Evolutionary conservation across 1,140 invertebrate species (phyloP).

Genomic region (Coelopa frigida): DNA sequence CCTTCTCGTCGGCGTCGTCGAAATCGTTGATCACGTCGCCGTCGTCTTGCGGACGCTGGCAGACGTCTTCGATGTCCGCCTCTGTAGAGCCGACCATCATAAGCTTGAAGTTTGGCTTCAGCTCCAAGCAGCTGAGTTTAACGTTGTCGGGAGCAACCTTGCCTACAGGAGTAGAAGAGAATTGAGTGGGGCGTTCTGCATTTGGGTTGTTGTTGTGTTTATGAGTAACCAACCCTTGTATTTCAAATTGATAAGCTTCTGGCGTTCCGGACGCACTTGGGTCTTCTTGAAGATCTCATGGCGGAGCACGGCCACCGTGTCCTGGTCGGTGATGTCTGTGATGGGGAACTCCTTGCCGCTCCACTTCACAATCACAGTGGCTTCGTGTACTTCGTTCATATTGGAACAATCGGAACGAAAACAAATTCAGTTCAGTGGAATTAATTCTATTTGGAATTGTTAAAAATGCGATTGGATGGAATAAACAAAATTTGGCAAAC

Average conservation of each 20-base stretch:
- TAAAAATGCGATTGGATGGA: too few species aligned
- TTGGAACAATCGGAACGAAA: too few species aligned
- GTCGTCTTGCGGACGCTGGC: constrained; percentile 67
- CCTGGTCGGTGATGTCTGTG: constrained; percentile 55
- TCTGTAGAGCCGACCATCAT: constrained; percentile 97
- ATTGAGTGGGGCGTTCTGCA: not conserved
- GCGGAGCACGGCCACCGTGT: constrained; percentile 74
- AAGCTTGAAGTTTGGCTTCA: constrained; percentile 85
- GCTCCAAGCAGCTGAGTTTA: constrained; percentile 58
- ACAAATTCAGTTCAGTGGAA: too few species aligned
- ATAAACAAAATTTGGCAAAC: too few species aligned
- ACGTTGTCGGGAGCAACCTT: constrained; percentile 73
- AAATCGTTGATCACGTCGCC: constrained; percentile 83
- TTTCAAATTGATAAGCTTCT: constrained; percentile 90
- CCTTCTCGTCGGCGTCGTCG: constrained; percentile 80
- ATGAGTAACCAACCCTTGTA: constrained; percentile 63
- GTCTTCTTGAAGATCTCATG: constrained; percentile 42
- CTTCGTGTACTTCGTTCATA: constrained; percentile 21
- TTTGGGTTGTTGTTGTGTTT: constrained; percentile 19
- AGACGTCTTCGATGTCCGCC: constrained; percentile 77
- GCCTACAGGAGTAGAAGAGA: constrained; percentile 51
- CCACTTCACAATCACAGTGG: constrained; percentile 78
- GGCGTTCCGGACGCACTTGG: constrained; percentile 64
- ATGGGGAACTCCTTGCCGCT: constrained; percentile 52
- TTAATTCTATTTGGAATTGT: too few species aligned